phyloP scores from a whole-genome alignment of 2,888 invertebrate genomes.

The Trachelus iudaicus region DNA sequence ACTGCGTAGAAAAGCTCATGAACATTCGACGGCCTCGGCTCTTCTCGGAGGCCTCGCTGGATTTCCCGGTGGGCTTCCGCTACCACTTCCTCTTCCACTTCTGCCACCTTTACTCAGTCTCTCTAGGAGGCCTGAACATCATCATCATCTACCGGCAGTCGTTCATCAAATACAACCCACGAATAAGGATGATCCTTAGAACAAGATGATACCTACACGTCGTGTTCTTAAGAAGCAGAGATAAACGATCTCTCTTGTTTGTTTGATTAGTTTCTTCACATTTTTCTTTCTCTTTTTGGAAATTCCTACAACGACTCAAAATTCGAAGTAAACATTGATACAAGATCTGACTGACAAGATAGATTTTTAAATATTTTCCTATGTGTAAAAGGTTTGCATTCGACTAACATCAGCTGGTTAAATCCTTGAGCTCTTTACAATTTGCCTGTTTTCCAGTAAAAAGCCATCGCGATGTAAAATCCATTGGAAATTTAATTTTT shows the following conservation, averaged over 20 bases:
- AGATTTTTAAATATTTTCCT: too few species aligned
- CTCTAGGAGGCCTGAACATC: slow-evolving; percentile 63
- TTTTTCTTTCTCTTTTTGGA: too few species aligned
- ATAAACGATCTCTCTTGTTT: not conserved
- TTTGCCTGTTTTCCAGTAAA: not conserved
- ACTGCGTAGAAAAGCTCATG: slow-evolving; percentile 91
- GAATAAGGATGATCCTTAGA: slow-evolving; percentile 60
- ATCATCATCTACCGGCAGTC: slow-evolving; percentile 59
- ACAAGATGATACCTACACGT: not conserved
- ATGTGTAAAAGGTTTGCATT: too few species aligned
- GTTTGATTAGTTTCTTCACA: too few species aligned
- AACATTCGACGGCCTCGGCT: slow-evolving; percentile 86
- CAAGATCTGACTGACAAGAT: too few species aligned
- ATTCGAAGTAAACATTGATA: too few species aligned
- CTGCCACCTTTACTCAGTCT: slow-evolving; percentile 67
- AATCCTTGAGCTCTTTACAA: too few species aligned
- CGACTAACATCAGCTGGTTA: too few species aligned
- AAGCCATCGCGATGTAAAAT: not conserved
- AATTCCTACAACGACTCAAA: too few species aligned
- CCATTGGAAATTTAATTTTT: too few species aligned
- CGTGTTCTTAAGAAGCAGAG: not conserved
- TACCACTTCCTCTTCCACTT: slow-evolving; percentile 66
- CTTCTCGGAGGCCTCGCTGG: slow-evolving; percentile 56
- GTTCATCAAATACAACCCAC: slow-evolving; percentile 60
- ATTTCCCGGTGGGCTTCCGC: slow-evolving; percentile 58